Evolutionary conservation across 2,888 invertebrate genomes (phyloP), one percentile per base, ranked within the genome.

Genomic region (Philereme transversata): DNA sequence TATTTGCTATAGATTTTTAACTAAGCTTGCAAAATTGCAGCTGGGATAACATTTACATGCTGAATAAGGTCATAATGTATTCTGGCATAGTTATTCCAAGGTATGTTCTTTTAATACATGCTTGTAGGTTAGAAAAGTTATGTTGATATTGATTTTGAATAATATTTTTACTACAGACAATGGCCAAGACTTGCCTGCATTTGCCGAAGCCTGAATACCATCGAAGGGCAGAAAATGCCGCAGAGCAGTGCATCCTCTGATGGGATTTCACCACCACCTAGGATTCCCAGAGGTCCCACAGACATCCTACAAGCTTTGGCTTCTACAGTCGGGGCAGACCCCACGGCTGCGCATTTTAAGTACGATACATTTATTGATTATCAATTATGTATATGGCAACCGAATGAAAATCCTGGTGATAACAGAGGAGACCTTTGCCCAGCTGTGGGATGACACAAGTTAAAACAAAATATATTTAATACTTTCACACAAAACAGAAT

Each of bases 321-420:
- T 46, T 93, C 94, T 63, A 98, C 98, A 0, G 94, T 97, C 5
- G 93, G 94, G n/a, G 88, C 94, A 47, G 98, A 98, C 84, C 94
- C 95, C 4, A 97, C 97, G 0, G 97, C 97, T n/a, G 93, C 97
- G 4, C 96, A 97, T 82, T 98, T 96, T 82, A 97, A 97, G 93
- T 93, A 83, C 77, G 62, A 52, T 52, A 7, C 43, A 43, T 40
- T 10, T 36, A 43, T 10, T 9, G n/a, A 50, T 4, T 49, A 55
- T 41, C 10, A 49, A 55, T 22, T 22, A 22, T 22, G 3, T 22
- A 22, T 22, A 22, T 3, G 1, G 22, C 22, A 22, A 22, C 1
- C 1, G 22, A 22, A 22, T 22, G 22, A 2, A 22, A 22, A 22
- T 22, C 22, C 22, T 22, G 22, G 22, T 22, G 22, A 22, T 22